Evolutionary conservation across 1,140 invertebrate species (phyloP), one percentile per base, ranked within the genome.

Genomic region (Drosophila murphyi): DNA sequence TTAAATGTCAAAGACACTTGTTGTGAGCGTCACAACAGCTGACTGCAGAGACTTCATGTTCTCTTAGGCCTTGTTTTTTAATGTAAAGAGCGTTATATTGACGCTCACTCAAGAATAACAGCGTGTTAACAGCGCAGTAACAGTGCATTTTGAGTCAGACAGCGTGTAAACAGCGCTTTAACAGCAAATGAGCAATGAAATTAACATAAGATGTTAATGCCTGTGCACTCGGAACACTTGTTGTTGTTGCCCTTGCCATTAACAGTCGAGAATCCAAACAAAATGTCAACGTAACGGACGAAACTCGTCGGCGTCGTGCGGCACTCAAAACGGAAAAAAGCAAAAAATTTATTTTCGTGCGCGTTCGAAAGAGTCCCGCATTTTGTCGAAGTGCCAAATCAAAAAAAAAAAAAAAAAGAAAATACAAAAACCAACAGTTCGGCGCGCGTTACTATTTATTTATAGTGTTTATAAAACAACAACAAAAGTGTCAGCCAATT

Each of bases 201-300:
- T 39, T 35, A 28, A 20, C 32, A 60, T 41, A 6, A 4, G 45
- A 55, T 54, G 28, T 43, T 61, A 60, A 1, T 6, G 3, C 2
- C 47, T 52, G 70, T 57, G 61, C 56, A 70, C 71, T 71, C 71
- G 52, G 73, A 59, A 62, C 72, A 74, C 72, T 74, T 74, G 72
- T 74, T 74, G 72, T 74, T 62, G 72, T 70, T 70, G 20, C 43
- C 3, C 45, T 10, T 6, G 35, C 43, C 72, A 74, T 74, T 74
- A 70, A 70, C 65, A 70, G 82, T 76, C 72, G 68, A 72, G 72
- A 83, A 76, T 78, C 78, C 67, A 82, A 81, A 72, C 78, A 90
- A 76, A 54, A 89, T 83, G 80, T 76, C 61, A 56, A 69, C 75
- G 59, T 85, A 70, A 91, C 88, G 88, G 88, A 89, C 72, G 76